Evolutionary conservation across 2,797 vertebrate species (phyloP), one percentile per base, ranked within the genome.

Genomic region (Vireo griseus): DNA sequence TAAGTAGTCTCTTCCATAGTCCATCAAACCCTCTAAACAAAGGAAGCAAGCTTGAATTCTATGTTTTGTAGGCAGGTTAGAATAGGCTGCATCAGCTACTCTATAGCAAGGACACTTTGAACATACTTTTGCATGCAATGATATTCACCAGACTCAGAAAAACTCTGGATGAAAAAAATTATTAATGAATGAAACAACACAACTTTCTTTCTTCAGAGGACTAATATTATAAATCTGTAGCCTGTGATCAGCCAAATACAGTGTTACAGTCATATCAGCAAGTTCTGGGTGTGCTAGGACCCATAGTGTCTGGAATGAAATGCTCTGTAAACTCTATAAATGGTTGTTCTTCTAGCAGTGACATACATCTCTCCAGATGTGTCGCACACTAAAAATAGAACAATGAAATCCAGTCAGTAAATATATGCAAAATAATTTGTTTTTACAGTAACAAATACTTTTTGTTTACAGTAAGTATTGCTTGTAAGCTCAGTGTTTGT

Each of bases 301-400:
- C 37, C 48, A 39, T 13, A 65, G 22, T 42, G 54, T 83, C 50
- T 82, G 54, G 25, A 92, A 21, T 52, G 48, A 96, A 94, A 66
- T 5, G 3, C 10, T 92, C 29, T 92, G 91, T 95, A 90, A 96
- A 94, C 76, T 68, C 57, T 75, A 33, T 66, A 89, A 89, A 66
- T 66, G 5, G 8, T 78, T 62, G 35, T 68, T 82, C 35, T 90
- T 73, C 13, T 68, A 78, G 39, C 18, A 81, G 51, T 65, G 20
- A 22, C n/a, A 61, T n/a, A 21, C 21, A 14, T 62, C 5, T 52
- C 63, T 83, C 29, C 51, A 88, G 77, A 91, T 77, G 24, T 31
- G 54, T 16, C 67, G 63, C 71, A 61, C 35, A 11, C 59, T 66
- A 66, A 88, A 76, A 85, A 74, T 31, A 44, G 89, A 95, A 35